A percentile compares a stretch with the other conserved stretches of the same genome.
phyloP scores from a whole-genome alignment of 2,797 vertebrate genomes.

The Galagoides demidoff region DNA sequence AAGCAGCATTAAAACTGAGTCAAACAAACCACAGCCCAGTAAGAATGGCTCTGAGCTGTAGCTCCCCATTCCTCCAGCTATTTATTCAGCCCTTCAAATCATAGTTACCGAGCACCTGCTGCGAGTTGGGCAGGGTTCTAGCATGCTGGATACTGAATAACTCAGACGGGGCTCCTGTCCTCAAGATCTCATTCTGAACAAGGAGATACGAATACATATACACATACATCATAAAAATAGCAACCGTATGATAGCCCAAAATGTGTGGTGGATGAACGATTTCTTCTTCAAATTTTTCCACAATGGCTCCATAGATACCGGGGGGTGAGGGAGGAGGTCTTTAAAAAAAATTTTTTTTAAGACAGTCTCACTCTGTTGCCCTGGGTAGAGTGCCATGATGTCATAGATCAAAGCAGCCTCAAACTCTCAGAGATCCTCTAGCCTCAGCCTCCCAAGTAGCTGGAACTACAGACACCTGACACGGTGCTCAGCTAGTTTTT shows the following conservation, averaged over 20 bases:
- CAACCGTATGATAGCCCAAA: neutral
- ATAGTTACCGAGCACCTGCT: neutral
- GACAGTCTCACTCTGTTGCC: too few relatives aligned
- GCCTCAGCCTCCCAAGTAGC: too few relatives aligned
- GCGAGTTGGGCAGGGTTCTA: neutral
- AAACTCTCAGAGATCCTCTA: too few relatives aligned
- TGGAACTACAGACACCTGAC: too few relatives aligned
- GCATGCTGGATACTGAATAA: neutral
- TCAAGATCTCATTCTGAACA: neutral
- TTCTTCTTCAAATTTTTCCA: neutral
- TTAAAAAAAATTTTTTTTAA: too few relatives aligned
- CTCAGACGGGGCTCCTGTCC: neutral
- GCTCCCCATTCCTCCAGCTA: neutral
- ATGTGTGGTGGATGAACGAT: neutral
- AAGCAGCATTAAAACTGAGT: neutral
- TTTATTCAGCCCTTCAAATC: neutral
- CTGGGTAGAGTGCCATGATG: too few relatives aligned
- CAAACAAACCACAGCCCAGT: neutral
- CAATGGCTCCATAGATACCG: neutral
- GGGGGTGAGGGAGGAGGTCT: fast-evolving
- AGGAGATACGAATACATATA: neutral
- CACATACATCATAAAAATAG: neutral
- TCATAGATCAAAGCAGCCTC: too few relatives aligned
- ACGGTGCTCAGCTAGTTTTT: too few relatives aligned
- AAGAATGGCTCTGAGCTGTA: neutral